Evolutionary conservation across 2,113 vertebrate genomes (phyloP).

Genomic region (Merops nubicus): DNA sequence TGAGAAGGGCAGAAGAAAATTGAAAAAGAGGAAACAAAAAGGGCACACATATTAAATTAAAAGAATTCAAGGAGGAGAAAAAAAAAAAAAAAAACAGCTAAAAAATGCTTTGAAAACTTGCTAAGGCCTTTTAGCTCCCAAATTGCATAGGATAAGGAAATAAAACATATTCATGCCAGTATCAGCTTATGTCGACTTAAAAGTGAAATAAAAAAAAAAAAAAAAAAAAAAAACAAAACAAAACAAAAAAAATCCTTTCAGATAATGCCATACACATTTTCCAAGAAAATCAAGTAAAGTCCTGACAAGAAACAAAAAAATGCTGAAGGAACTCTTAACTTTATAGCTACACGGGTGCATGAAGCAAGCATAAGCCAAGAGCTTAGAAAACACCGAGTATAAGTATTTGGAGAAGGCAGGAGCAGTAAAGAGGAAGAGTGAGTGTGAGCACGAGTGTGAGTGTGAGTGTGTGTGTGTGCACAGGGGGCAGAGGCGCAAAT

Average conservation of each 20-base stretch:
- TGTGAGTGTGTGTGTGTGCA: fast-evolving
- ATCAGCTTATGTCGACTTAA: background rate
- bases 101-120: background rate
- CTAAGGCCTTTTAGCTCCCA: background rate
- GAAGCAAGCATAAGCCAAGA: background rate
- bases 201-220: background rate
- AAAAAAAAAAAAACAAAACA: fast-evolving
- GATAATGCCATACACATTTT: too few species aligned
- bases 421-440: too few species aligned
- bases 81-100: background rate
- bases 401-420: background rate
- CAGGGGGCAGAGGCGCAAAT: background rate
- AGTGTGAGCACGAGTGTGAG: too few species aligned
- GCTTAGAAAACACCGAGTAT: background rate
- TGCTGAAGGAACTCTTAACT: background rate
- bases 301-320: background rate
- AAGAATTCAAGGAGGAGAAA: background rate
- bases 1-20: background rate
- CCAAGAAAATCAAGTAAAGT: background rate
- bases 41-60: background rate
- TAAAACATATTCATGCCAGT: background rate
- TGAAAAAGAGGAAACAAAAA: background rate
- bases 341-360: background rate
- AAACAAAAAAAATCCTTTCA: background rate
- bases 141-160: background rate